Base-by-base conservation (phyloP, 2,797 vertebrate species). In the Delichon dasypus region DNA sequence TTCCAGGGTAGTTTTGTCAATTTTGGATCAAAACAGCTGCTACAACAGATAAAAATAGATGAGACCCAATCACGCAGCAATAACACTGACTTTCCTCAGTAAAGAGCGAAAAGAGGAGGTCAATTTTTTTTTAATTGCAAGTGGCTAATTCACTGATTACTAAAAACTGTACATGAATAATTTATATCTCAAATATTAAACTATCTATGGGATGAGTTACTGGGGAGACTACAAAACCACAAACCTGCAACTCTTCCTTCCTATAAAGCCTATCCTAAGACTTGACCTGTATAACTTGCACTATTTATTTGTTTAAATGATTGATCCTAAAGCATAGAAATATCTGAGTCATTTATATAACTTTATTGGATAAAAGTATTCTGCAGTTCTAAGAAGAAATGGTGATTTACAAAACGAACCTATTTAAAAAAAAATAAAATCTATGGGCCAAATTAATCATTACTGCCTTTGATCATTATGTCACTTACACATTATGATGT, bases 111-210 rank as follows among this genome's bases (percentile, higher is more conserved):
- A 94, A 89, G 73, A 91, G 40, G 67, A 91, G 90, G 90, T 94
- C 78, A 94, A 48, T 71, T 92, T 93, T 94, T 94, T 95, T 95
- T 95, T 90, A 84, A 95, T 93, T 93, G 54, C 76, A 91, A 80
- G 30, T 91, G 88, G 91, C 57, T 92, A 95, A 94, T 95, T 95
- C 88, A 86, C 94, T 95, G 95, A 95, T 90, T 96, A 85, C 89
- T 95, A 89, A 88, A 95, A 95, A 84, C 9, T 83, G 58, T 86
- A 91, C 32, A 95, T 96, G 85, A 96, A 94, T 95, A 93, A 95
- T 95, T 92, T 92, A 96, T 95, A 75, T 44, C 25, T 93, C 54
- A 88, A 88, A 94, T 94, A 88, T 85, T 74, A 94, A 84, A 88
- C 61, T 68, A 57, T 53, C 13, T 85, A 74, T 83, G 55, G 89